Evolutionary conservation across 2,888 invertebrate species (phyloP), one percentile per base, ranked within the genome.

Genomic region (Cosmorhoe ocellata): DNA sequence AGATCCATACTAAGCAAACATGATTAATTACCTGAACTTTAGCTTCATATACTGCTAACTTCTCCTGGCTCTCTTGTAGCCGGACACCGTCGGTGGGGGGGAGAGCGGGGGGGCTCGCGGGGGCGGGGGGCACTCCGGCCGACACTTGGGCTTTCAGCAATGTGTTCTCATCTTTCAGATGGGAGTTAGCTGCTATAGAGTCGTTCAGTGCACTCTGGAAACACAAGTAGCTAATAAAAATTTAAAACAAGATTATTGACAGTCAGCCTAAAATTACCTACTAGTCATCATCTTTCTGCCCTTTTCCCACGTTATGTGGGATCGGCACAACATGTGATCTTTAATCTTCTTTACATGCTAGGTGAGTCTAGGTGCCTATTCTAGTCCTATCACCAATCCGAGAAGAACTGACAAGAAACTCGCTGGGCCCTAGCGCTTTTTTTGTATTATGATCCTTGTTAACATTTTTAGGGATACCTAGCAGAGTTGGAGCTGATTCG

Each of bases 131-230:
- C 8, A 50, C 12, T 5, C 50, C 55, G 18, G 66, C 69, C 0
- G 79, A 91, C 30, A 94, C 76, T 70, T 94, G 94, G 0, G 96
- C 96, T 74, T 95, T 95, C 0, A 98, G 85, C 8, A 98, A 84
- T 0, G 96, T 94, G 81, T 97, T 98, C 82, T 98, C 97, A 81
- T 98, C 98, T 63, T 92, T 93, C 2, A 98, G 87, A 65, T 95
- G 95, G 0, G 94, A 93, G 64, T 96, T 93, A 0, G 93, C 92
- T n/a, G 92, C 88, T 60, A 91, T 85, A 3, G 95, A 90, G 72
- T 97, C 95, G 55, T 93, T 91, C 0, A 96, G 63, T 0, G 81
- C 76, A 22, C 74, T 61, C 89, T 88, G 75, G 0, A 75, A 72
- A 12, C 2, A 2, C 3, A 11, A n/a, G 7, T 12, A 6, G 5